Evolutionary conservation across 2,113 vertebrate species (phyloP).

Genomic region (Dicrurus megarhynchus): DNA sequence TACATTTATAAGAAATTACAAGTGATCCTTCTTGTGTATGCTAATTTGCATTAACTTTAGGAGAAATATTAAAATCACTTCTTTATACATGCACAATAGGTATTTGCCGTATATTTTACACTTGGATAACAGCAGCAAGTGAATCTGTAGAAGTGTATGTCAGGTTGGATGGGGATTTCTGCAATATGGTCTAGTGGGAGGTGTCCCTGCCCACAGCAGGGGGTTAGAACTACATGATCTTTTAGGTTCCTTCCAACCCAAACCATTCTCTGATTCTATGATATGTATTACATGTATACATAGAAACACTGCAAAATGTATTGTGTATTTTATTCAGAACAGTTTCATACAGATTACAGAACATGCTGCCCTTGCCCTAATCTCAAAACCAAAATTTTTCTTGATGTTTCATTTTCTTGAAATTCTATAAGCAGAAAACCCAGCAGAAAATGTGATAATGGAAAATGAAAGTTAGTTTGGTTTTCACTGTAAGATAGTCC

Average conservation of each 20-base stretch:
- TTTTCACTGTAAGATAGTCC: background rate
- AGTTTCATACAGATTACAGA: background rate
- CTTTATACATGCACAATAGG: background rate
- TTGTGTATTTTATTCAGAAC: background rate
- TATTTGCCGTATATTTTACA: background rate
- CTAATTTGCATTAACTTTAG: background rate
- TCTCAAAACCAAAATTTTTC: background rate
- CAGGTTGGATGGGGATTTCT: background rate
- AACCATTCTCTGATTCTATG: background rate
- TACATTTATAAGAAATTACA: background rate
- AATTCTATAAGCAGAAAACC: background rate
- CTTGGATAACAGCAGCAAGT: background rate
- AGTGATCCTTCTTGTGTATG: background rate
- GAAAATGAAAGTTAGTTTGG: background rate
- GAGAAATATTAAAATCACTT: background rate
- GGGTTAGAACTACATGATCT: background rate
- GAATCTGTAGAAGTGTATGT: background rate
- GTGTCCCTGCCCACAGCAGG: background rate
- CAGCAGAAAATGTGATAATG: background rate
- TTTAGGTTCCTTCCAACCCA: background rate
- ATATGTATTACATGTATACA: background rate
- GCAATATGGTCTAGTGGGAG: background rate
- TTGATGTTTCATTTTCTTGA: background rate
- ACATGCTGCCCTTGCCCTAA: background rate
- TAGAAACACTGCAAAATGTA: background rate